Base-by-base conservation (phyloP, 2,888 invertebrate genomes). In the Parthenolecanium corni region DNA sequence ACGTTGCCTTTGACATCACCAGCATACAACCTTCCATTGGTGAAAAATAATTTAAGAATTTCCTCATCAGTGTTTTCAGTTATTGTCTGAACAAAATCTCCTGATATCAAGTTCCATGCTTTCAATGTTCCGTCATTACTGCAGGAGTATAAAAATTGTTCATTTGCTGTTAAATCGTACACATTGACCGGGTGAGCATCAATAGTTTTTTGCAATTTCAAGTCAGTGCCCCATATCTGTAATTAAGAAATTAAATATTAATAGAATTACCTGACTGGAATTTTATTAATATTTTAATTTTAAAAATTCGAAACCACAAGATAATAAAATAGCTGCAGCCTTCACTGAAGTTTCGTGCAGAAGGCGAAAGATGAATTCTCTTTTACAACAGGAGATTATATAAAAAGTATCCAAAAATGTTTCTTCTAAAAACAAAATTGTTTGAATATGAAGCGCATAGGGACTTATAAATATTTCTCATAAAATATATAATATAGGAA, bases 1-100 rank as follows among this genome's bases (percentile, higher is more conserved):
- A 83, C 83, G 71, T 77, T 76, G 61, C 84, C 84, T 69, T 72
- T 74, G 70, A 82, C 80, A 68, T 84, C 83, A 3, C 82, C 83
- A 52, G 78, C 76, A 68, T 77, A 81, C 14, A 84, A 70, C 53
- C 71, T 70, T 2, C 73, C 74, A 53, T 74, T 71, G 42, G 71
- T 68, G 25, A 70, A 73, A 47, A 69, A 71, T 2, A 79, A 66
- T 67, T 72, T 74, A 71, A 74, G 74, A 62, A 75, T 73, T 67
- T 79, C 76, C 46, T 75, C 73, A 52, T 79, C 77, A 3, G 64
- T 44, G 21, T 68, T 65, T 36, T 69, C 65, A 12, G 68, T 47
- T 11, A 76, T 64, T 1, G 70, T 71, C 61, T 68, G 69, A 67
- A 74, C 74, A 36, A 69, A 68, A 64, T 72, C 68, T n/a, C 74